Conservation (phyloP, 1,140 invertebrate species). For the Caenorhabditis briggsae region DNA sequence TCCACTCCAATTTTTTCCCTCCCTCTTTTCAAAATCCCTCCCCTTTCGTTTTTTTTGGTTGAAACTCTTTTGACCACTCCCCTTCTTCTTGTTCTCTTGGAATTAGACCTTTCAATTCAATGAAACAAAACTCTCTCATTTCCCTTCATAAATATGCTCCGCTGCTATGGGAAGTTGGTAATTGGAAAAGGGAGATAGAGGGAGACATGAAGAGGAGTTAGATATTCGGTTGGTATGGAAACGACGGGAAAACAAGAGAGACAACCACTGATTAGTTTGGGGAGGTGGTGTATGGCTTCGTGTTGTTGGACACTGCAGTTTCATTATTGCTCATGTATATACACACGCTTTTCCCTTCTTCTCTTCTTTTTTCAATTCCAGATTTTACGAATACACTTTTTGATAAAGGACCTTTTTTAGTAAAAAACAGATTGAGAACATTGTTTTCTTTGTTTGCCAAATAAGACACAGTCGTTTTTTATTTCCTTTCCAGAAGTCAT, state of each 20-base stretch:
- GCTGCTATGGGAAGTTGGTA: neutral
- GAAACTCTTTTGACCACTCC: neutral
- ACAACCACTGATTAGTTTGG: constrained; percentile 21
- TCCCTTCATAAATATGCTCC: neutral
- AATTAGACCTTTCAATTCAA: neutral
- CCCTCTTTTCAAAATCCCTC: neutral
- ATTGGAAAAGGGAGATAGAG: neutral
- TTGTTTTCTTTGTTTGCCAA: too few species aligned
- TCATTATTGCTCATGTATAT: too few species aligned
- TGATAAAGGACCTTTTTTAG: too few species aligned
- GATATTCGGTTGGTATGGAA: constrained; percentile 23
- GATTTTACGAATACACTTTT: too few species aligned
- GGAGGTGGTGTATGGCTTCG: neutral
- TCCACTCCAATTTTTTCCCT: neutral
- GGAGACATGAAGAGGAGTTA: neutral
- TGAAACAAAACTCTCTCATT: neutral
- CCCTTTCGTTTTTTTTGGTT: neutral
- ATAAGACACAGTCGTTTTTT: too few species aligned
- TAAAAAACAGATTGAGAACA: too few species aligned
- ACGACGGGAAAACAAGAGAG: neutral
- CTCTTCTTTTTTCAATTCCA: too few species aligned
- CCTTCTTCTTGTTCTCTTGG: neutral
- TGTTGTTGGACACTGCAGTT: too few species aligned
- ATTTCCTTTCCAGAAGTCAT: too few species aligned
- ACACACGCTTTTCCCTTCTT: too few species aligned